Conservation (phyloP, 2,797 vertebrate species). For the Sarcophilus harrisii region DNA sequence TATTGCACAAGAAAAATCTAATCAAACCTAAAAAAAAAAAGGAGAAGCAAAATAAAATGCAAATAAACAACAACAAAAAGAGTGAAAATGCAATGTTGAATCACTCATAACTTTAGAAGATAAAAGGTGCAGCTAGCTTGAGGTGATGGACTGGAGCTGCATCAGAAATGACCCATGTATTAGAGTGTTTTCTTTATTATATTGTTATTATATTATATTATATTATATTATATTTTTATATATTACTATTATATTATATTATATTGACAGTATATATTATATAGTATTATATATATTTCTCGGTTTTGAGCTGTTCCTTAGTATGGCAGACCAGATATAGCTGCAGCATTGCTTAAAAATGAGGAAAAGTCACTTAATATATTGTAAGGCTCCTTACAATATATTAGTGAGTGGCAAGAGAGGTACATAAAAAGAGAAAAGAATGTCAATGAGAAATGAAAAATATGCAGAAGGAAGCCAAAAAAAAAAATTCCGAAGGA, state of each 20-base stretch:
- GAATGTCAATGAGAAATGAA: neutral
- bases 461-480: neutral
- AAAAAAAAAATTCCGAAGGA: neutral
- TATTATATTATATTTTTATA: no score
- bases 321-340: neutral
- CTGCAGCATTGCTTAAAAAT: neutral
- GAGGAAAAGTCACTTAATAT: no score
- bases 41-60: no score
- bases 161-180: neutral
- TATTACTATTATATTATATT: no score
- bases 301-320: constrained; percentile 19
- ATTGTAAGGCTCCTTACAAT: neutral
- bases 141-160: neutral
- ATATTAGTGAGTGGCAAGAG: neutral
- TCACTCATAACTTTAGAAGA: neutral
- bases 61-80: no score
- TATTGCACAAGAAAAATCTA: no score
- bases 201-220: no score
- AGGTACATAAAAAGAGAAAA: neutral
- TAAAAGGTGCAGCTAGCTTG: neutral
- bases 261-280: neutral
- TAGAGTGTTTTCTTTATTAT: neutral
- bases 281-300: neutral
- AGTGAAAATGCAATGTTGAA: no score
- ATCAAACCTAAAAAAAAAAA: no score